Evolutionary conservation across 2,888 invertebrate genomes (phyloP).

Genomic region (Ischnus inquisitorius): DNA sequence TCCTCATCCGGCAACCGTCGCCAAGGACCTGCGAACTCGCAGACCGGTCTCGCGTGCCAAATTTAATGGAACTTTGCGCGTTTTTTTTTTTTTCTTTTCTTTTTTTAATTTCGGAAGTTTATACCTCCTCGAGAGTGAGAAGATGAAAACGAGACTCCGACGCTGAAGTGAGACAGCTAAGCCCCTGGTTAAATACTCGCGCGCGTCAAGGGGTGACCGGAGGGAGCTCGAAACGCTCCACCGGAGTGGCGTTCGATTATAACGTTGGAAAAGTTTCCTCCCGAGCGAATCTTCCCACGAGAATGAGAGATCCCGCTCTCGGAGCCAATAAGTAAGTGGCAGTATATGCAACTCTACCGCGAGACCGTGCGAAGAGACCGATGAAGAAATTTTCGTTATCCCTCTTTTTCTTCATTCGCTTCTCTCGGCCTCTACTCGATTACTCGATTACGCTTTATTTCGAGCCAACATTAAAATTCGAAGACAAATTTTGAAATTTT

Average conservation of each 20-base stretch:
- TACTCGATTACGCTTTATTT: too few relatives aligned
- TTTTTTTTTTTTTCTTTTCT: conserved; percentile 53
- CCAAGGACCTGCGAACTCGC: conserved; percentile 19
- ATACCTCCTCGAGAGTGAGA: conserved; percentile 70
- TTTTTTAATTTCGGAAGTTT: conserved; percentile 74
- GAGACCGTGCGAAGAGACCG: conserved; percentile 29
- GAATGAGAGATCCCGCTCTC: not conserved
- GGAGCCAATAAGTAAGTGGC: conserved; percentile 53
- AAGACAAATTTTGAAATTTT: too few relatives aligned
- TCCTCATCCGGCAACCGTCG: conserved; percentile 43
- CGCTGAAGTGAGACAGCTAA: conserved; percentile 63
- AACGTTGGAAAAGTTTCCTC: conserved; percentile 60
- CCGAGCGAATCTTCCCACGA: conserved; percentile 36
- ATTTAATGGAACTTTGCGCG: conserved; percentile 77
- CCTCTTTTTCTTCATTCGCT: not conserved
- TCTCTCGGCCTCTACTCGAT: conserved; percentile 2
- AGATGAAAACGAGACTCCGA: not conserved
- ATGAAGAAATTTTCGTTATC: conserved; percentile 49
- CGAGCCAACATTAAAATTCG: too few relatives aligned
- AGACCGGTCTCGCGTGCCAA: conserved; percentile 73
- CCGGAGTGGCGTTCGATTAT: conserved; percentile 58
- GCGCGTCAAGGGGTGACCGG: conserved; percentile 19
- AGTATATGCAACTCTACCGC: conserved; percentile 45
- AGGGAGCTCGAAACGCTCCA: conserved; percentile 6
- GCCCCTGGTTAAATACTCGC: conserved; percentile 77